These are phyloP conservation scores for Mythimna lalbum DNA, from an alignment of 2,888 invertebrate species.

Conservation along the genomic window DNA sequence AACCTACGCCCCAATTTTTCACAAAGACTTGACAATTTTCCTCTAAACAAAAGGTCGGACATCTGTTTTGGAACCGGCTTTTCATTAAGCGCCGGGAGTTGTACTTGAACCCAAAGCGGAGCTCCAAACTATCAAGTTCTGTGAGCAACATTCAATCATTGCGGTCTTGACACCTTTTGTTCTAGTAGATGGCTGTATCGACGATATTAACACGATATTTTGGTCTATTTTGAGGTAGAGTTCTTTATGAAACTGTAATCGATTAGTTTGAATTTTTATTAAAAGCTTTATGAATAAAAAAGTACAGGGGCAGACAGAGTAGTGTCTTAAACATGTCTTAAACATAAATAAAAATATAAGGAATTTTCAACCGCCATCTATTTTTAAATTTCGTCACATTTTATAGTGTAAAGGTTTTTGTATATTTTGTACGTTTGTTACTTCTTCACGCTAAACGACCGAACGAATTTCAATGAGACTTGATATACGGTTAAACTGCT, in stretches of 20 bases:
- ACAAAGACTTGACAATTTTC: slow-evolving; percentile 68
- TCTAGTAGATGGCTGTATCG: slow-evolving; percentile 55
- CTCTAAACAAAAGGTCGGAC: slow-evolving; percentile 72
- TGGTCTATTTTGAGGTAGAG: neutral
- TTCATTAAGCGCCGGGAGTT: slow-evolving; percentile 73
- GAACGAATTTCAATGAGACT: too few relatives aligned
- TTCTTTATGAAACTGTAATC: neutral
- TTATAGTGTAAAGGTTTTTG: too few relatives aligned
- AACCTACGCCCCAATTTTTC: slow-evolving; percentile 64
- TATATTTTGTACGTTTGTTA: too few relatives aligned
- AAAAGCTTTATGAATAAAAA: too few relatives aligned
- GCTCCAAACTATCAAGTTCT: slow-evolving; percentile 72
- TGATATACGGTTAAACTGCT: too few relatives aligned
- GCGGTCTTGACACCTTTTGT: slow-evolving; percentile 69
- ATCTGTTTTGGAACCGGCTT: slow-evolving; percentile 73
- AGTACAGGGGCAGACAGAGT: too few relatives aligned
- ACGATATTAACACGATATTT: slow-evolving; percentile 28
- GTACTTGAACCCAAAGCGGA: slow-evolving; percentile 68
- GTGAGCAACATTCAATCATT: slow-evolving; percentile 73
- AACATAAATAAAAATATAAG: too few relatives aligned
- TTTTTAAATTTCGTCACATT: too few relatives aligned
- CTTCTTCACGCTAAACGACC: too few relatives aligned
- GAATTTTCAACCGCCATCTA: too few relatives aligned
- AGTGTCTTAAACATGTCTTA: too few relatives aligned
- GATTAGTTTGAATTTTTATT: neutral